Base-by-base conservation (phyloP, 1,140 invertebrate genomes). In the Trachelipus rathkii region DNA sequence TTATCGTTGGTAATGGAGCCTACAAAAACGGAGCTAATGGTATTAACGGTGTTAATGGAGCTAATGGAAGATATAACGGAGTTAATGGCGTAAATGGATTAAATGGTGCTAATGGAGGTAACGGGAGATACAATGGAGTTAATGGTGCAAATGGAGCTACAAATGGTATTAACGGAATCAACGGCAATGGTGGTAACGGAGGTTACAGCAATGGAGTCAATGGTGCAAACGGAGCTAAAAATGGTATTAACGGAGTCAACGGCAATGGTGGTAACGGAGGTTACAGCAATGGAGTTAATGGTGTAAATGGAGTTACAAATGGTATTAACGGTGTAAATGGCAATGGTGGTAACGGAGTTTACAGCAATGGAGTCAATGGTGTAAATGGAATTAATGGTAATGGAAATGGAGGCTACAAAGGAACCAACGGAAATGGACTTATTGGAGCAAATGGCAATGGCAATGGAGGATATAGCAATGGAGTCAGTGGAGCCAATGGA, bases 331-430 rank as follows among this genome's bases (percentile, higher is more conserved):
- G 33, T 0, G 44, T 6, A 15, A 44, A 10, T 23, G 33, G n/a
- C 9, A 50, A 46, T 23, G 66, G 24, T 46, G 45, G 45, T 13
- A 13, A 19, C 45, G 21, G 53, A n/a, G 73, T 45, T 10, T 24
- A 21, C 23, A 60, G 73, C 10, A 21, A 46, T 53, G 66, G 23
- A 13, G 45, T n/a, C 0, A 71, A 23, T 6, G 46, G 73, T 50
- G 53, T 21, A 24, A 23, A 24, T 13, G 74, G 73, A 67, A 5
- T n/a, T 67, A 50, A 66, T 23, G 50, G 73, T 33, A 46, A 50
- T n/a, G 53, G 74, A 19, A 23, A 21, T 72, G 75, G 69, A 19
- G 75, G 69, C 21, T 50, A 53, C 24, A 53, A 70, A 10, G 70
- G 46, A 71, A 44, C 67, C 46, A 67, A 45, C 44, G 67, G 75